Conservation (phyloP, 2,113 vertebrate species). For the Eulemur macaco region DNA sequence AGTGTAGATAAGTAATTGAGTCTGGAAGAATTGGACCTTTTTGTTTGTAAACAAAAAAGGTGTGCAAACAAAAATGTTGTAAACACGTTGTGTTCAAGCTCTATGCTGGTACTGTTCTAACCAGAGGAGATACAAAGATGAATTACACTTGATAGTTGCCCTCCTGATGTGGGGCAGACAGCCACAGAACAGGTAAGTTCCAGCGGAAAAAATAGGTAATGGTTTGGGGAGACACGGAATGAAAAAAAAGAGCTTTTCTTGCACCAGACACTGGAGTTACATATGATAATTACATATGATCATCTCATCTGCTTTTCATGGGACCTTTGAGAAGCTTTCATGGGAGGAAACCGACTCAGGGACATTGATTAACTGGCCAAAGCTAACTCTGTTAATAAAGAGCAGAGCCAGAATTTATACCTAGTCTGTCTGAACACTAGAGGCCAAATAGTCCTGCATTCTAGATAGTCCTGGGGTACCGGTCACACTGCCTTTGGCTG, state of each 20-base stretch:
- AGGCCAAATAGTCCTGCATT: not conserved
- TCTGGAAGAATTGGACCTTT: not conserved
- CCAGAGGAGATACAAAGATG: not conserved
- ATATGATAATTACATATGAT: not conserved
- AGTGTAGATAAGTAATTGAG: not conserved
- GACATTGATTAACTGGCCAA: not conserved
- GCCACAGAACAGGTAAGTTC: not conserved
- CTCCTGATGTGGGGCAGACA: not conserved
- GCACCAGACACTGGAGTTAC: not conserved
- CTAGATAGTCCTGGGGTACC: not conserved
- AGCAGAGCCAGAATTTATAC: not conserved
- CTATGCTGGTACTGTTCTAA: not conserved
- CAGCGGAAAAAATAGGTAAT: accelerated
- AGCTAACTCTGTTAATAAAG: not conserved
- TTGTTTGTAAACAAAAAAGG: not conserved
- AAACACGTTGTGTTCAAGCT: not conserved
- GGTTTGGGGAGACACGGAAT: not conserved
- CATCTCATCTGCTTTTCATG: not conserved
- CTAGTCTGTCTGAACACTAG: not conserved
- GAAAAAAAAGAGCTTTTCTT: not conserved
- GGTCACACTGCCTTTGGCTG: not conserved
- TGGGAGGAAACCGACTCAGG: not conserved
- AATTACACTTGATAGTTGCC: not conserved
- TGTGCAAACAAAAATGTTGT: not conserved
- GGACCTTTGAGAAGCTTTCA: not conserved